Conservation (phyloP, 2,888 invertebrate genomes). For the Callinectes sapidus region DNA sequence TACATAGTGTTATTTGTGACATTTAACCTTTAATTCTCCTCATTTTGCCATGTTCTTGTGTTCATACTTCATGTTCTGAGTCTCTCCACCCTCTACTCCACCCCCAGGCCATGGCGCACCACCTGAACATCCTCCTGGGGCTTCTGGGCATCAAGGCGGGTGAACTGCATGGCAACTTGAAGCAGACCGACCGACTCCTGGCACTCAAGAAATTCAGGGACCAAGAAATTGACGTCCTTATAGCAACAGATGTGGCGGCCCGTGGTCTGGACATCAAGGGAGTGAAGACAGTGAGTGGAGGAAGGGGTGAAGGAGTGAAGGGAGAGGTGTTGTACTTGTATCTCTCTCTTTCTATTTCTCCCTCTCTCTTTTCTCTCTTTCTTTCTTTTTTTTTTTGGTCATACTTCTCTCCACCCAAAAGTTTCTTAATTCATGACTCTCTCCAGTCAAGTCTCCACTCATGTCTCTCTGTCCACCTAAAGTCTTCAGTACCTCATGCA, state of each 20-base stretch:
- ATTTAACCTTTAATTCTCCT: too few species aligned
- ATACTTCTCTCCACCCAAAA: not conserved
- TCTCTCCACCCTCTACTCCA: not conserved
- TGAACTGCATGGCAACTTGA: constrained; percentile 96
- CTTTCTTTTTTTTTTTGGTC: not conserved
- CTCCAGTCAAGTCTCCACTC: too few species aligned
- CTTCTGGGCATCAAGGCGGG: constrained; percentile 90
- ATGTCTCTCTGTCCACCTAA: too few species aligned
- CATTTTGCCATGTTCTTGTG: too few species aligned
- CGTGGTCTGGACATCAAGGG: constrained; percentile 97
- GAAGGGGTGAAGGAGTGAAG: not conserved
- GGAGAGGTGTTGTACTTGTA: too few species aligned
- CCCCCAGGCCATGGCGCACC: constrained; percentile 83
- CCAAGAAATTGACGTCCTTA: constrained; percentile 82
- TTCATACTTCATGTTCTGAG: too few species aligned
- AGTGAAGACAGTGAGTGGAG: constrained; percentile 86
- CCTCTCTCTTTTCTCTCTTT: not conserved
- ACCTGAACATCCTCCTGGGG: constrained; percentile 93
- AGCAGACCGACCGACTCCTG: constrained; percentile 95
- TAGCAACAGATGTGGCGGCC: constrained; percentile 95
- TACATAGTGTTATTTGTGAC: too few species aligned
- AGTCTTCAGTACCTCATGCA: too few species aligned
- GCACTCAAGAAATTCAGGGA: constrained; percentile 91
- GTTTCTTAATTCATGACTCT: not conserved
- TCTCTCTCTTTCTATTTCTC: not conserved